Evolutionary conservation across 2,888 invertebrate genomes (phyloP), one percentile per base, ranked within the genome.

Genomic region (Anthophora plumipes): DNA sequence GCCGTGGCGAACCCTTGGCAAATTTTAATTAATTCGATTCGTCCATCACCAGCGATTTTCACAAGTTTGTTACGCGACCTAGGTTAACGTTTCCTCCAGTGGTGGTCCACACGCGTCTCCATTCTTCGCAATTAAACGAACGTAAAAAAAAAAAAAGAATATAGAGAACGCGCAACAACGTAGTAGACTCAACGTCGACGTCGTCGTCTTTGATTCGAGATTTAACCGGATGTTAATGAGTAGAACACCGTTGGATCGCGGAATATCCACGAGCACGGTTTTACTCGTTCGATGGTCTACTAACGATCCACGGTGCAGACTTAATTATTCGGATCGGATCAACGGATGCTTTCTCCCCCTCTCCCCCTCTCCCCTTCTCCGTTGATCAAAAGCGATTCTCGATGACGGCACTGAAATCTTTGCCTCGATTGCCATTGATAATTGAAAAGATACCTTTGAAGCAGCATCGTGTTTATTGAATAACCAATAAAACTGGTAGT

Each of bases 21-120:
- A 81, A 85, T 86, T 86, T 86, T 86, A 86, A 86, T 86, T 85
- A 86, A 85, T 86, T 86, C 83, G 66, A 84, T 72, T 60, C 74
- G 20, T 41, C n/a, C 20, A 4, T 17, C 43, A 12, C 1, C n/a
- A 46, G 17, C 52, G 57, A n/a, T 48, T 9, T 20, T 43, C 46
- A 41, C 70, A 31, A 46, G 25, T 39, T 22, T 50, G 17, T 31
- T 17, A 0, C 39, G 37, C 54, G 61, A 77, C 55, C 80, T 59
- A 37, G 74, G 22, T 74, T 63, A 74, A 77, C 75, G 74, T 61
- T 60, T 64, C 39, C 57, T 25, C n/a, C 2, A 25, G 8, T 22
- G 48, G 48, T 20, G 3, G 14, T 31, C 43, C 11, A 6, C 55
- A 17, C 48, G 57, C 41, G 20, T 43, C n/a, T 14, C 20, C 60